Conservation (phyloP, 2,797 vertebrate genomes). For the Tachyglossus aculeatus region DNA sequence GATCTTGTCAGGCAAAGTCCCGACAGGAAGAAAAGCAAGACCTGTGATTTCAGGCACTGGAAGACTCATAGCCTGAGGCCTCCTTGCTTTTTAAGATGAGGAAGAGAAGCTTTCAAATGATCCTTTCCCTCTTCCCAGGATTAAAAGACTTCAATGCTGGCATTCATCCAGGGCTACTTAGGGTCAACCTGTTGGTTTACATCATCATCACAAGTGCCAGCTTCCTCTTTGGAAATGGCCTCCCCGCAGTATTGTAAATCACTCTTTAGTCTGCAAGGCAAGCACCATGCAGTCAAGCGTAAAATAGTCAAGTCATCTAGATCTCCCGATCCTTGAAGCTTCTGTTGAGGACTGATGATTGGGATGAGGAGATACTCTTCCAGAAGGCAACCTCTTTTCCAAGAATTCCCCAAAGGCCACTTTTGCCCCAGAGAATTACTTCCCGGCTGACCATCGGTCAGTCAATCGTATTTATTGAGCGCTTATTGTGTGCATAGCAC, state of each 20-base stretch:
- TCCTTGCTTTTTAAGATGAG: not conserved
- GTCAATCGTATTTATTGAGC: too few species aligned
- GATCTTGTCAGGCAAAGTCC: not conserved
- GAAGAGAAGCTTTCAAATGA: not conserved
- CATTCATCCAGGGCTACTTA: constrained; percentile 32
- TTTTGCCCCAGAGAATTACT: not conserved
- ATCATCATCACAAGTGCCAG: constrained; percentile 38
- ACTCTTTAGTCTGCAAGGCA: constrained; percentile 40
- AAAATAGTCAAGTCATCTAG: constrained; percentile 12
- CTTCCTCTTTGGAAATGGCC: constrained; percentile 36
- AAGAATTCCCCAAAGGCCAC: not conserved
- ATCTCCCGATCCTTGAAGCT: constrained; percentile 23
- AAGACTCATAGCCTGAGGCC: not conserved
- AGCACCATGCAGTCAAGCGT: constrained; percentile 30
- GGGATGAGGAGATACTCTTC: constrained; percentile 2
- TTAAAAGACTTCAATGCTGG: constrained; percentile 54
- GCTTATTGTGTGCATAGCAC: too few species aligned
- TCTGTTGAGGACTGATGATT: constrained; percentile 5
- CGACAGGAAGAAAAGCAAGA: not conserved
- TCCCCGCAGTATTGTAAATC: constrained; percentile 52
- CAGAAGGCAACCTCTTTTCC: too few species aligned
- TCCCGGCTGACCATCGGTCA: constrained; percentile 4
- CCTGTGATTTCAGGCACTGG: constrained; percentile 6
- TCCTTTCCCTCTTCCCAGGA: constrained; percentile 1
- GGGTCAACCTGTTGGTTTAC: constrained; percentile 50